Evolutionary conservation across 2,888 invertebrate genomes (phyloP).

Genomic region (Pachydiplax longipennis): DNA sequence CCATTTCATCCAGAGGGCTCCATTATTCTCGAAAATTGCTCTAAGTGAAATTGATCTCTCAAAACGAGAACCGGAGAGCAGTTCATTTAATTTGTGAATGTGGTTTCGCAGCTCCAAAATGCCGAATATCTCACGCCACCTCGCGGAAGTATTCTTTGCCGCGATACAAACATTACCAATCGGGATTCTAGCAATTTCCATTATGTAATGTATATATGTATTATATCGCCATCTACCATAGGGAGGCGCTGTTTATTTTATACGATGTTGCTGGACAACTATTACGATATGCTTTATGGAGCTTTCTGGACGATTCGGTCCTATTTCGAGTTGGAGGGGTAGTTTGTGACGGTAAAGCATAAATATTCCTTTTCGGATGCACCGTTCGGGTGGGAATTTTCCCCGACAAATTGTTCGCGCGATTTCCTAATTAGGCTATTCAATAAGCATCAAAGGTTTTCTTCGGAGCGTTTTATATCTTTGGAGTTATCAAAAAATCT

Average conservation of each 20-base stretch:
- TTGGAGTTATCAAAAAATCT: neutral
- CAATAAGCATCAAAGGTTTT: too few species aligned
- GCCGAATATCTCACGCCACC: neutral
- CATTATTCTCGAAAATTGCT: neutral
- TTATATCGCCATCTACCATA: neutral
- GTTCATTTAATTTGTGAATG: neutral
- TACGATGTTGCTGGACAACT: neutral
- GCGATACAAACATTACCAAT: neutral
- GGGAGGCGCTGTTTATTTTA: neutral
- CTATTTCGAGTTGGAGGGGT: too few species aligned
- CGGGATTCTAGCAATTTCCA: neutral
- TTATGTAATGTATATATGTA: neutral
- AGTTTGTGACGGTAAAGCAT: too few species aligned
- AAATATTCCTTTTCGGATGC: too few species aligned
- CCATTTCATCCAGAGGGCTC: neutral
- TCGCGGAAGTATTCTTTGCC: neutral
- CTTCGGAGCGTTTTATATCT: too few species aligned
- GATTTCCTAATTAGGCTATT: too few species aligned
- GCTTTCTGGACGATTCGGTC: neutral
- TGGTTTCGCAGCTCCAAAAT: neutral
- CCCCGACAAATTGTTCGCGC: too few species aligned
- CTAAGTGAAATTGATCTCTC: neutral
- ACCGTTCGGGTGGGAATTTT: too few species aligned
- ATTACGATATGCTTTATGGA: neutral
- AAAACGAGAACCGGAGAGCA: neutral